phyloP scores from a whole-genome alignment of 2,888 invertebrate genomes.

The Eupithecia tripunctaria region DNA sequence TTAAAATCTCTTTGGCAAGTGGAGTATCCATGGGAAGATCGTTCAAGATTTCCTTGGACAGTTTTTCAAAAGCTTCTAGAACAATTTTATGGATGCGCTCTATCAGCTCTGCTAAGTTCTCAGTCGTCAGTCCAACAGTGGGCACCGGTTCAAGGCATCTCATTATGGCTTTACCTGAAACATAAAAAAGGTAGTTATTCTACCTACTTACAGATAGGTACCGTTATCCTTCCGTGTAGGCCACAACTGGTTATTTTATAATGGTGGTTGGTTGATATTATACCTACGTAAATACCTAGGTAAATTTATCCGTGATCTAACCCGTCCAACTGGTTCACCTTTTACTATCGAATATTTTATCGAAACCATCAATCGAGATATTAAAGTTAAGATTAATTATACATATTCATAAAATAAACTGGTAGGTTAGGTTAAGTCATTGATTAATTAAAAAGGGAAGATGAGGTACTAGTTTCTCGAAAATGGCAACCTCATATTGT shows the following conservation, averaged over 20 bases:
- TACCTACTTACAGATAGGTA: background rate
- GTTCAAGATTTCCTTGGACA: slow-evolving; percentile 62
- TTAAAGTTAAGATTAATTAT: background rate
- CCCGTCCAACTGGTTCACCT: slow-evolving; percentile 1
- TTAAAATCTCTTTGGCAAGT: slow-evolving; percentile 13
- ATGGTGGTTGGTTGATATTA: too few relatives aligned
- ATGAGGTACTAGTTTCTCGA: too few relatives aligned
- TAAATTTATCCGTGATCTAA: slow-evolving; percentile 2
- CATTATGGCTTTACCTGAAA: slow-evolving; percentile 70
- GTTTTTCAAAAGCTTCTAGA: slow-evolving; percentile 58
- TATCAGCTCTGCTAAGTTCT: slow-evolving; percentile 68
- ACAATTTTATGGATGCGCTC: slow-evolving; percentile 63
- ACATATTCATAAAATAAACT: background rate
- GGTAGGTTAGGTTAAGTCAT: background rate
- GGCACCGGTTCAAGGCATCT: slow-evolving; percentile 71
- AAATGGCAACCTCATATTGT: too few relatives aligned
- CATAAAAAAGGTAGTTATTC: background rate
- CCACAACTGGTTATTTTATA: background rate
- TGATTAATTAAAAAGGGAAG: too few relatives aligned
- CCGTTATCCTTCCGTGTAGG: background rate
- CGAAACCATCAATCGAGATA: background rate
- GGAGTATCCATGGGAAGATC: slow-evolving; percentile 14
- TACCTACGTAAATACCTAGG: background rate
- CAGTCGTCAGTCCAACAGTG: slow-evolving; percentile 63
- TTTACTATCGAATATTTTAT: background rate